Evolutionary conservation across 2,888 invertebrate species (phyloP), one percentile per base, ranked within the genome.

Genomic region (Pasiphila rectangulata): DNA sequence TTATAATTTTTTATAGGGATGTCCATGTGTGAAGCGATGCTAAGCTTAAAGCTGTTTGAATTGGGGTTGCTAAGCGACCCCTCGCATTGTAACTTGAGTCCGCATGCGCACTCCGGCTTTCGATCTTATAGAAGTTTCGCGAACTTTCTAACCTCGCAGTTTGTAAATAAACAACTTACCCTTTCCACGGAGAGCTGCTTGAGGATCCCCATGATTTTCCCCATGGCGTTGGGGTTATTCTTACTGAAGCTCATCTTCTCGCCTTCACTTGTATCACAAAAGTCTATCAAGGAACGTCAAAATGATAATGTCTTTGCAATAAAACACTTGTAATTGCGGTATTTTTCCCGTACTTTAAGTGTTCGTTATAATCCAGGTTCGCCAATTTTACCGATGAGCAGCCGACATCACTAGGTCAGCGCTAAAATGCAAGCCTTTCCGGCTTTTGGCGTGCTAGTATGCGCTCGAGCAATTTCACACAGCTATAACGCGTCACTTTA

Each of bases 171-270:
- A 27, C 21, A 43, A 69, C 88, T 82, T 78, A 89, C 89, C 87
- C 83, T 89, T 71, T 89, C 88, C 16, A 81, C 84, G 71, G 89
- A 89, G 50, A 89, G 78, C 73, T 89, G 88, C 66, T 81, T 83
- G 55, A 89, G 75, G 65, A 85, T 86, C 59, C 78, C 89, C 87
- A 89, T 84, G 56, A 89, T 77, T 68, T 89, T 89, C 78, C 83
- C 89, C 83, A 89, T 67, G 24, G 88, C 73, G 62, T 86, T 87
- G 65, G 88, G 85, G 68, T 87, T 88, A 59, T 88, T 84, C 74
- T 87, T 88, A 67, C 89, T 88, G 69, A 89, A 89, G 66, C 89
- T 89, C 89, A 89, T 89, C 72, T 81, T 86, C 77, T 65, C 58
- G 65, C 56, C 64, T 71, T 70, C 63, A 57, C 63, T 65, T 52